Conservation (phyloP, 2,797 vertebrate genomes). For the Ispidina lecontei region DNA sequence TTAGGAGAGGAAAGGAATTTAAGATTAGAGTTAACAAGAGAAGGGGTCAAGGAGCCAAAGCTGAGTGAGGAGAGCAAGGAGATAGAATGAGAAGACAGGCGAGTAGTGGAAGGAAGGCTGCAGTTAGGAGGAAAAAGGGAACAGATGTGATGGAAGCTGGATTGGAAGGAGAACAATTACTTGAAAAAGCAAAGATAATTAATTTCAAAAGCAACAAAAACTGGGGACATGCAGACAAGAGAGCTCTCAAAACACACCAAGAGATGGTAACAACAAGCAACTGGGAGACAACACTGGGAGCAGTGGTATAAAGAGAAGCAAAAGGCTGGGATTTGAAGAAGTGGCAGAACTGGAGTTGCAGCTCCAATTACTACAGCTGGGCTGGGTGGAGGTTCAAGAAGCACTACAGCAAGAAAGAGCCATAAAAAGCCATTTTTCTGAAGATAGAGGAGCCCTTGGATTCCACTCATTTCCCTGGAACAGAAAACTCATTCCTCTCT, state of each 20-base stretch:
- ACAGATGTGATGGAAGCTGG: background rate
- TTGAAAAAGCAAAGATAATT: background rate
- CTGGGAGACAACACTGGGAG: background rate
- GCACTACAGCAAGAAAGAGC: background rate
- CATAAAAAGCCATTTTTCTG: background rate
- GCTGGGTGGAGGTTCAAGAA: background rate
- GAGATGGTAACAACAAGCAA: background rate
- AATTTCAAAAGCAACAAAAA: background rate
- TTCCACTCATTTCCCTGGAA: background rate
- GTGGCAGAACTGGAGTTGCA: background rate
- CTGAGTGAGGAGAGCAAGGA: background rate
- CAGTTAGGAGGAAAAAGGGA: background rate
- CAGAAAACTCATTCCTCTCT: background rate
- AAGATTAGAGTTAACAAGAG: background rate
- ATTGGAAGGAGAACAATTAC: background rate
- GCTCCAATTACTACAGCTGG: background rate
- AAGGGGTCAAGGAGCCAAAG: background rate
- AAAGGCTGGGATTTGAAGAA: background rate
- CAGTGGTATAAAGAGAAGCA: background rate
- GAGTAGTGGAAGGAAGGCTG: background rate
- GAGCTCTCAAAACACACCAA: background rate
- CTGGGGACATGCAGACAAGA: background rate
- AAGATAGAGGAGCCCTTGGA: background rate
- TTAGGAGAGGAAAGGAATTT: background rate
- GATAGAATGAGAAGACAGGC: background rate